Base-by-base conservation (phyloP, 37 sponge, comb jelly and placozoan genomes). In the Amphimedon queenslandica region DNA sequence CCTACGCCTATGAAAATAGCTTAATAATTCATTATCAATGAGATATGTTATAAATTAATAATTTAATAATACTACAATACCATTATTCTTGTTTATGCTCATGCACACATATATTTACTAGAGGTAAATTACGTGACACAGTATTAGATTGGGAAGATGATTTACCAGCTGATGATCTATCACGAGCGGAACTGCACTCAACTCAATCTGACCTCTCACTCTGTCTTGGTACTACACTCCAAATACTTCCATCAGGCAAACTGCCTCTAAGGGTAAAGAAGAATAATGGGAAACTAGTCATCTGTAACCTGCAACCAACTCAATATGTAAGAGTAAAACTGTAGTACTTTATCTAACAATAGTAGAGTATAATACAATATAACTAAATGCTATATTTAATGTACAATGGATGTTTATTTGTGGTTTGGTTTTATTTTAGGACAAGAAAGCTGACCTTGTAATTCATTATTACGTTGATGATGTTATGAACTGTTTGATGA, bases 141-240 rank as follows among this genome's bases (percentile, higher is more conserved):
- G 92, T 97, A 11, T 68, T 97, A 40, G 98, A 97, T 71, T 97
- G 98, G 98, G 92, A 97, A 64, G 98, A 93, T 39, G 67, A 63
- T 16, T 74, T 97, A 33, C 94, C 98, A 29, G 64, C 47, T n/a
- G 77, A 78, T 16, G 94, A 97, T 24, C 58, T 90, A 27, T 70
- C 85, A 60, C 74, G 64, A 64, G 98, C 96, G 21, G 83, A 87
- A 0, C 53, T 72, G 31, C 85, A 93, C 57, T 90, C 94, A 42
- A 90, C 92, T 42, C 55, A 55, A 56, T 88, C 98, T 16, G 98
- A 97, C 56, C 83, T 97, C 1, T 87, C 86, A 40, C 40, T 97
- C 10, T 90, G 96, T 71, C 70, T 97, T 24, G 98, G 98, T 0
- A 97, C 94, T 28, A 87, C 93, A 1, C 76, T 97, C 23, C 98